A percentile compares a stretch with the other conserved stretches of the same genome.
Conservation (phyloP, 2,888 invertebrate species). For the Synergus itoensis region DNA sequence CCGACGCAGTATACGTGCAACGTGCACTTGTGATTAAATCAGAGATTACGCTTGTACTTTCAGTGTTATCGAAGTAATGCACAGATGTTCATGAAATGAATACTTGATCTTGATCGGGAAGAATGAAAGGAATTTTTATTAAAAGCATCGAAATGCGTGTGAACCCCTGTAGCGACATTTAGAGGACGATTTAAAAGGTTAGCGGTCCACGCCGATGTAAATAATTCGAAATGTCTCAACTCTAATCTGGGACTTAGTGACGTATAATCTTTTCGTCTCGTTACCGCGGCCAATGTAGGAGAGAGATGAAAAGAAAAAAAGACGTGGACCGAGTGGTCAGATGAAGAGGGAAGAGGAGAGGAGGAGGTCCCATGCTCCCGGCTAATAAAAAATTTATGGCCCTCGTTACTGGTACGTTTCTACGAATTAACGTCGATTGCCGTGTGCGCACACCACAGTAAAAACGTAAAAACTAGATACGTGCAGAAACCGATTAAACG, state of each 20-base stretch:
- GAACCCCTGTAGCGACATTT: constrained; percentile 54
- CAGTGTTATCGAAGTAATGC: too few relatives aligned
- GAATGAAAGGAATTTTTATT: constrained; percentile 29
- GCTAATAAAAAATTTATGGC: constrained; percentile 76
- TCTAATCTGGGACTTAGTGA: constrained; percentile 58
- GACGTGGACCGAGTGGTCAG: constrained; percentile 2
- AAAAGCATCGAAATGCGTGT: constrained; percentile 19
- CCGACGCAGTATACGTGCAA: too few relatives aligned
- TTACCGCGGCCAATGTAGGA: constrained; percentile 48
- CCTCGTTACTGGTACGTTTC: constrained; percentile 76
- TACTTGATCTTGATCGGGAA: background rate
- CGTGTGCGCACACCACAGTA: constrained; percentile 61
- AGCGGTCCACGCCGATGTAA: constrained; percentile 52
- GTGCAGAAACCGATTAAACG: constrained; percentile 76
- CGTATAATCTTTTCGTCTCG: constrained; percentile 55
- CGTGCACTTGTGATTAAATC: too few relatives aligned
- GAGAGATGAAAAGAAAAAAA: constrained; percentile 31
- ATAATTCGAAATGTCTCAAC: constrained; percentile 56
- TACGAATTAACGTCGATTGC: constrained; percentile 77
- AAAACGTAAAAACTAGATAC: constrained; percentile 69
- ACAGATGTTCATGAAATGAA: too few relatives aligned
- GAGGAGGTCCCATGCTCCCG: constrained; percentile 62
- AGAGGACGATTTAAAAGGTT: constrained; percentile 56
- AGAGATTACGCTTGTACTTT: too few relatives aligned
- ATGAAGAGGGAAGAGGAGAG: constrained; percentile 50